These are phyloP conservation scores for Thaumetopoea pityocampa DNA, from an alignment of 1,140 invertebrate species.

Conservation along the genomic window DNA sequence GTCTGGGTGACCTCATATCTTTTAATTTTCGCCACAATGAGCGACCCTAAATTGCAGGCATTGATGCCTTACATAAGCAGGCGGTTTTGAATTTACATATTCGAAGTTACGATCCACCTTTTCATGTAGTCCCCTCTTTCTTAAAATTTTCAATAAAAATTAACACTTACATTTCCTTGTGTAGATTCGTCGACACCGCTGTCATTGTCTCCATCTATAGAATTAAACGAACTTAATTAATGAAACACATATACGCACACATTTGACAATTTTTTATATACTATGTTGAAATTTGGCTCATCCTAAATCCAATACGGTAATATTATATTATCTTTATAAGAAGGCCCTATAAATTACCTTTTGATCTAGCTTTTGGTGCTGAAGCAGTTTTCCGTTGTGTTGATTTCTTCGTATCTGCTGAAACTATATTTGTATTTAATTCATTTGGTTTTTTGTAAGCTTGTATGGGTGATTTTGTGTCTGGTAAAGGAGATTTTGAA, in stretches of 20 bases:
- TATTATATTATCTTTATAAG: conserved; percentile 2
- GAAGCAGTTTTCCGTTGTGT: conserved; percentile 55
- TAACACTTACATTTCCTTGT: conserved; percentile 80
- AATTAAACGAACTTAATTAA: conserved; percentile 13
- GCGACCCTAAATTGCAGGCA: too few relatives aligned
- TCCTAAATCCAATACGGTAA: conserved; percentile 21
- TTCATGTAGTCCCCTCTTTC: too few relatives aligned
- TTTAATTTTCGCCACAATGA: too few relatives aligned
- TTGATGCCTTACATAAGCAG: too few relatives aligned
- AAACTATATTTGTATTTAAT: conserved; percentile 35
- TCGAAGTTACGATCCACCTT: too few relatives aligned
- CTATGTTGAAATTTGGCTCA: conserved; percentile 33
- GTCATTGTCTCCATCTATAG: conserved; percentile 87
- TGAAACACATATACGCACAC: neutral
- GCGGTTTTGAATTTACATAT: neutral
- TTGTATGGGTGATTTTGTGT: conserved; percentile 31
- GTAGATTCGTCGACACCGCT: conserved; percentile 86
- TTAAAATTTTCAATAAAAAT: neutral
- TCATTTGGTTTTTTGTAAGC: conserved; percentile 48
- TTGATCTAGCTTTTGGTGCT: conserved; percentile 52
- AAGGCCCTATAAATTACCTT: conserved; percentile 43
- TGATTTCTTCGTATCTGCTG: conserved; percentile 49
- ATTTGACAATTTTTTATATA: neutral
- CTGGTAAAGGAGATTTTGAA: conserved; percentile 46
- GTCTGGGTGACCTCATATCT: too few relatives aligned